phyloP scores from a whole-genome alignment of 2,113 vertebrate species.

The Terrapene triunguis region DNA sequence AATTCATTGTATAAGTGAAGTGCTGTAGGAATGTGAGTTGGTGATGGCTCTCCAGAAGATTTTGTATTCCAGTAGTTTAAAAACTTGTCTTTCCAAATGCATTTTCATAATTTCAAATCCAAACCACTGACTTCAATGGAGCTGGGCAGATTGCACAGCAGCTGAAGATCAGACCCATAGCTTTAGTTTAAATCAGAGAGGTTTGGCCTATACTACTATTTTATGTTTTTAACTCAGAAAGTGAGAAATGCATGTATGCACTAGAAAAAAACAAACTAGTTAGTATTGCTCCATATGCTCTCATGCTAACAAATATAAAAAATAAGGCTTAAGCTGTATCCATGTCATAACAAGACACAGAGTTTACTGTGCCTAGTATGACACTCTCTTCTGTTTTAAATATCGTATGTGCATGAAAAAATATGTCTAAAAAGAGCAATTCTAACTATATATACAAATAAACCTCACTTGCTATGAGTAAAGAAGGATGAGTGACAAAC shows the following conservation, averaged over 20 bases:
- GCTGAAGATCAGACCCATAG: not conserved
- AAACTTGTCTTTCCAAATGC: not conserved
- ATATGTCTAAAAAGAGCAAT: not conserved
- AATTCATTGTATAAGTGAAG: not conserved
- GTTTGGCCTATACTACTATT: not conserved
- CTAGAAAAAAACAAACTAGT: not conserved
- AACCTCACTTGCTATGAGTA: not conserved
- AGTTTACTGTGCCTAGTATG: not conserved
- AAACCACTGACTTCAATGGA: not conserved
- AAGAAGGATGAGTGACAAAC: not conserved
- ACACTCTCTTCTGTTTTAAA: not conserved
- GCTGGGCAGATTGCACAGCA: not conserved
- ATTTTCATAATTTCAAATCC: not conserved
- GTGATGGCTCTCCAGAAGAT: not conserved
- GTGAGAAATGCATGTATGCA: not conserved
- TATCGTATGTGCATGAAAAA: not conserved
- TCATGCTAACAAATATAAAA: not conserved
- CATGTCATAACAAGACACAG: not conserved
- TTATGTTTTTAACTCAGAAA: not conserved
- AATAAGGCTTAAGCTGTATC: not conserved
- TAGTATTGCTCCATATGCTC: not conserved
- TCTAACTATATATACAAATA: not conserved
- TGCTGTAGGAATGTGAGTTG: not conserved
- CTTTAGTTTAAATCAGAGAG: not conserved
- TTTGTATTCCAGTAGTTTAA: not conserved